Conservation (phyloP, 1,140 invertebrate species). For the Armadillidium nasatum region DNA sequence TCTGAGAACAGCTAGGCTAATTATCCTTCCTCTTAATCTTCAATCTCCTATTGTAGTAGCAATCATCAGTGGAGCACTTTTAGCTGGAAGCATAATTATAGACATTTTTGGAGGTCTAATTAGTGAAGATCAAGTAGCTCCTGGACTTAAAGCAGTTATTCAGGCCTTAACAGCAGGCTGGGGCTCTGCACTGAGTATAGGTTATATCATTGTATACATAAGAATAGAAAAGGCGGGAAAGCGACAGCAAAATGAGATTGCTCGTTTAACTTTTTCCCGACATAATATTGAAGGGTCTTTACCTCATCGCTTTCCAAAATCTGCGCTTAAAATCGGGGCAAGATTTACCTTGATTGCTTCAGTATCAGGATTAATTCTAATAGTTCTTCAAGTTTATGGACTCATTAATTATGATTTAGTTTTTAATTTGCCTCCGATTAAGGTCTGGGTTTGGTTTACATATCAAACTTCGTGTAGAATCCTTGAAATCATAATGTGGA, state of each 20-base stretch:
- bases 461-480: slow-evolving; percentile 26
- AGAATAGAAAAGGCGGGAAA: slow-evolving; percentile 25
- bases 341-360: slow-evolving; percentile 25
- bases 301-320: slow-evolving; percentile 20
- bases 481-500: slow-evolving; percentile 29
- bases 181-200: slow-evolving; percentile 25
- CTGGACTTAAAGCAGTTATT: slow-evolving; percentile 21
- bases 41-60: slow-evolving; percentile 18
- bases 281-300: slow-evolving; percentile 19
- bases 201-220: slow-evolving; percentile 26
- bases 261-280: slow-evolving; percentile 23
- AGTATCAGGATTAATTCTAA: slow-evolving; percentile 17
- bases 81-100: slow-evolving; percentile 23
- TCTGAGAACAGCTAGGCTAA: slow-evolving; percentile 21
- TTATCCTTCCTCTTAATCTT: slow-evolving; percentile 24
- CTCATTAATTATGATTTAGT: slow-evolving; percentile 23
- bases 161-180: slow-evolving; percentile 29
- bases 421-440: slow-evolving; percentile 17
- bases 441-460: slow-evolving; percentile 28
- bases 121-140: slow-evolving; percentile 21
- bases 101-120: slow-evolving; percentile 26
- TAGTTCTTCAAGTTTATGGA: slow-evolving; percentile 27
- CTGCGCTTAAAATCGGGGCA: slow-evolving; percentile 18
- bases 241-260: slow-evolving; percentile 24
- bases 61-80: slow-evolving; percentile 17